phyloP scores from a whole-genome alignment of 2,888 invertebrate genomes.

The Cephus rjabovi region DNA sequence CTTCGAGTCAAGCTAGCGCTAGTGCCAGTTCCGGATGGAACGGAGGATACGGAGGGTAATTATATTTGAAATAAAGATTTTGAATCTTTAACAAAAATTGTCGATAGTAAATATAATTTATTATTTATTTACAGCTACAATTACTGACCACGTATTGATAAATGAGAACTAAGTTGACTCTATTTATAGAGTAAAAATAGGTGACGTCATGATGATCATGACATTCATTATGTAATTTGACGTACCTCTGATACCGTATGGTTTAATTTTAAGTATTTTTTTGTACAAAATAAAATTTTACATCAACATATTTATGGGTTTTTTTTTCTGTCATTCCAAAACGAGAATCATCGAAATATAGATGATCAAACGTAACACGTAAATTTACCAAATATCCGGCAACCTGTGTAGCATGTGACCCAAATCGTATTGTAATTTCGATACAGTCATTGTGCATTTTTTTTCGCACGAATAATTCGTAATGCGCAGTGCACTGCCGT shows the following conservation, averaged over 20 bases:
- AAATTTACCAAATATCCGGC: background rate
- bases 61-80: background rate
- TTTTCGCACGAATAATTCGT: background rate
- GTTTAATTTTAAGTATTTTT: slow-evolving; percentile 1
- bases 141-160: background rate
- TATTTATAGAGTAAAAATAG: background rate
- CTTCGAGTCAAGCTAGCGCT: slow-evolving; percentile 16
- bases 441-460: background rate
- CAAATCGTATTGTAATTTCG: background rate
- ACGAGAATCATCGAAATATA: background rate
- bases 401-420: background rate
- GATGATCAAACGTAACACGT: background rate
- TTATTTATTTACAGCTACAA: background rate
- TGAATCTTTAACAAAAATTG: background rate
- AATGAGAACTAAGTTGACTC: background rate
- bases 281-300: background rate
- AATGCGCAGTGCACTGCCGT: background rate
- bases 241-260: background rate
- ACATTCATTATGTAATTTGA: background rate
- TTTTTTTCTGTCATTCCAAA: background rate
- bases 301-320: background rate
- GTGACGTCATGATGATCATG: background rate
- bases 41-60: slow-evolving; percentile 14
- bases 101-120: background rate
- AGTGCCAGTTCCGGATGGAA: slow-evolving; percentile 18